phyloP scores from a whole-genome alignment of 2,797 vertebrate species.

The Clarias laeviceps region DNA sequence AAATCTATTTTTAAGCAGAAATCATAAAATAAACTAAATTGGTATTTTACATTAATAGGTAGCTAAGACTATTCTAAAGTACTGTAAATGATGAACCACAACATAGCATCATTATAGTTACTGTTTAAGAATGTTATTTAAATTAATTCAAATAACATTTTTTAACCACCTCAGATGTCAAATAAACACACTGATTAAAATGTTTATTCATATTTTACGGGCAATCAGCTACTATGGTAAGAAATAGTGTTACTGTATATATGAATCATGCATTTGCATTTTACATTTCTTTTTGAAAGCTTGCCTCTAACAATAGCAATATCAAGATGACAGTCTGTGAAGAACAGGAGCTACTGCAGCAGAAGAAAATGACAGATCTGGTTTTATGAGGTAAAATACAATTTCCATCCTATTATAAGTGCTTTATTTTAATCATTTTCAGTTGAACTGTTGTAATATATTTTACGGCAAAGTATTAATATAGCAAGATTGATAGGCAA shows the following conservation, averaged over 20 bases:
- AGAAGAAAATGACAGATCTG: not conserved
- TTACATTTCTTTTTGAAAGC: not conserved
- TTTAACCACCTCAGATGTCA: not conserved
- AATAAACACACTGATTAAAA: not conserved
- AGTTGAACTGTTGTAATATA: not conserved
- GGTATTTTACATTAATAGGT: not conserved
- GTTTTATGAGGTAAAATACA: not conserved
- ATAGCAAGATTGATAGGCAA: not conserved
- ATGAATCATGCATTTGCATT: not conserved
- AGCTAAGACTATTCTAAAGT: not conserved
- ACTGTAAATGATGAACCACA: not conserved
- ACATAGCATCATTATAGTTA: not conserved
- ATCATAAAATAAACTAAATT: not conserved
- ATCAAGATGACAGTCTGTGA: slow-evolving; percentile 5
- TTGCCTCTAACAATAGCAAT: not conserved
- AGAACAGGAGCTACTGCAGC: not conserved
- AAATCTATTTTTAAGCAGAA: not conserved
- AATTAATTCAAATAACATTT: not conserved
- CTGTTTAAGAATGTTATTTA: not conserved
- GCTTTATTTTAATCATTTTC: not conserved
- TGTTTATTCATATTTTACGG: not conserved
- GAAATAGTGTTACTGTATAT: not conserved
- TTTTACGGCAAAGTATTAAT: not conserved
- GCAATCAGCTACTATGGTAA: not conserved
- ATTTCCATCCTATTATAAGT: not conserved